Base-by-base conservation (phyloP, 1,140 invertebrate genomes). In the Pogonomyrmex californicus region DNA sequence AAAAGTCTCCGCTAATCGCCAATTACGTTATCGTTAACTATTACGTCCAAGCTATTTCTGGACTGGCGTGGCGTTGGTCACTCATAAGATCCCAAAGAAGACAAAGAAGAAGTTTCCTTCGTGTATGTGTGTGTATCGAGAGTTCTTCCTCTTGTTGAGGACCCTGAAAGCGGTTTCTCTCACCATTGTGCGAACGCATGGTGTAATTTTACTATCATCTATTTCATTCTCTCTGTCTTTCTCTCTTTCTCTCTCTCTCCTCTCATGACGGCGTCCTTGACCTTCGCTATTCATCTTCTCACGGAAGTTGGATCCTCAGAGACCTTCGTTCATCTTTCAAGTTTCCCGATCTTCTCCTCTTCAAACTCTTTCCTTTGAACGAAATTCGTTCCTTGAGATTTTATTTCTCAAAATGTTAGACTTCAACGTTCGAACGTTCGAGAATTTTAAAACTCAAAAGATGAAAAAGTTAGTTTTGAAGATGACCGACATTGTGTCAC, bases 1-100 rank as follows among this genome's bases (percentile, higher is more conserved):
- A 86, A 81, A 90, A 90, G 86, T 54, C 58, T 87, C 17, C 23
- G 71, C 77, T 90, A 90, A 90, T 85, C 88, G 62, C 14, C 85
- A 68, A 89, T 87, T 75, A 66, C 49, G 38, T 79, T 87, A 79
- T 89, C 79, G 68, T 87, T 54, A 70, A 75, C 60, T 60, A 56
- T 86, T 81, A 60, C 68, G 54, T 38, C 1, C n/a, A 14, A 2
- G 47, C 82, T 85, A 85, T 76, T 85, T 73, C 73, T 47, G 60
- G 41, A 54, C 4, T 17, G n/a, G 17, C 4, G 33, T 9, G 3
- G 41, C 4, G 30, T 33, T 9, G 5, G 9, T 36, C 23, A 12
- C 17, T 73, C 51, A 17, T 36, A 41, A 68, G 23, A 68, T 81
- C 62, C 36, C 63, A 7, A 54, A 54, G 36, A n/a, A n/a, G n/a